Evolutionary conservation across 1,140 invertebrate genomes (phyloP), one percentile per base, ranked within the genome.

Genomic region (Hydropsyche tenuis): DNA sequence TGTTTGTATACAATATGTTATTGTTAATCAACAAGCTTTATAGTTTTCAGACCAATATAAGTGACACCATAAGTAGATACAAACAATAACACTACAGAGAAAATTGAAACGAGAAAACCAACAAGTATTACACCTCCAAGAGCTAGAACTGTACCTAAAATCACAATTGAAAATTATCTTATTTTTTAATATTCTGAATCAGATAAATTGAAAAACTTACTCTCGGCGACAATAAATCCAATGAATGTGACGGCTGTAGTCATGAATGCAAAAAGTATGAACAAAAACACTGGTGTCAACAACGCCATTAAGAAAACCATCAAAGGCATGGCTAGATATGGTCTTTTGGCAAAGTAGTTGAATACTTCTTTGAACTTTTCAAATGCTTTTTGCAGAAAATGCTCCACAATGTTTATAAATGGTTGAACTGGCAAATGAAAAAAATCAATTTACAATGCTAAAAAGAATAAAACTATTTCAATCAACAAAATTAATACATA

Each of bases 91-190:
- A 74, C 27, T 16, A 65, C 48, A 20, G 30, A 56, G 43, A 70
- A 69, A 6, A 72, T 45, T 20, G 68, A 45, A 27, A 73, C 12
- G 0, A 75, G 23, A 27, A 75, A 68, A 1, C 70, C 51, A 62
- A 30, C 68, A 3, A 75, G 20, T n/a, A 75, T n/a, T 11, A 75
- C 62, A 12, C 56, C 51, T 42, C 63, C 74, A 51, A 65, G 37
- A 14, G 37, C 43, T 14, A 75, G 23, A 23, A 75, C 66, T 42
- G 74, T 60, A 20, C 74, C 74, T 75, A 72, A 72, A 45, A 72
- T 25, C 11, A 23, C 23, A 22, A 16, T n/a, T n/a, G 3, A 16
- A 4, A 48, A 3, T 48, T 48, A 14, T 48, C 3, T 7, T 48
- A 48, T 48, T 16, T 3, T 11, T 16, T 37, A 7, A 23, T 20